Percentiles rank a stretch among this genome's conserved stretches.
Conservation (phyloP, 1,140 invertebrate species). For the Diachasmimorpha longicaudata region DNA sequence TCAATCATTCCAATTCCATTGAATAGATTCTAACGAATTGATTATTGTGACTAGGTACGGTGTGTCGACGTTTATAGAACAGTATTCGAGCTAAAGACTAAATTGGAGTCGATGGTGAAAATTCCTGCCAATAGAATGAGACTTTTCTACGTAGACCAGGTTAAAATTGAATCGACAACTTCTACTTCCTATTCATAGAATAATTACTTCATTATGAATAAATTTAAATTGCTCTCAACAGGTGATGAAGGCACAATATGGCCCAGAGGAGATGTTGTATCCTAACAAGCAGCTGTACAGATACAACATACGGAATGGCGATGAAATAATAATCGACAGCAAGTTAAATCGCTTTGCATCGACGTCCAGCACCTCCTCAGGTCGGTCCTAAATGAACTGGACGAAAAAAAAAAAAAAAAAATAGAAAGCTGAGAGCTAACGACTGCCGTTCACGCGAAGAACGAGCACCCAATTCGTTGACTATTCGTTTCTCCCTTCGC, state of each 20-base stretch:
- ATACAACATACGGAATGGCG: slow-evolving; percentile 88
- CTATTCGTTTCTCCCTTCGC: background rate
- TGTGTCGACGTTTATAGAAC: slow-evolving; percentile 79
- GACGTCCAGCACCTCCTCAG: slow-evolving; percentile 51
- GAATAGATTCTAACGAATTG: slow-evolving; percentile 4
- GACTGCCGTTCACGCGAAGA: slow-evolving; percentile 6
- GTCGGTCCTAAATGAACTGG: slow-evolving; percentile 53
- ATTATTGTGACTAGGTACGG: slow-evolving; percentile 59
- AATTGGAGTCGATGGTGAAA: slow-evolving; percentile 79
- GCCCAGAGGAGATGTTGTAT: slow-evolving; percentile 87
- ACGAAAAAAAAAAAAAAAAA: slow-evolving; percentile 14
- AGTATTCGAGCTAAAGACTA: slow-evolving; percentile 79
- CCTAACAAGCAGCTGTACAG: slow-evolving; percentile 88
- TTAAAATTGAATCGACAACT: slow-evolving; percentile 29
- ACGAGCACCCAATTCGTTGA: background rate
- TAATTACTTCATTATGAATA: background rate
- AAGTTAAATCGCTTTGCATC: slow-evolving; percentile 63
- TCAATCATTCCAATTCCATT: background rate
- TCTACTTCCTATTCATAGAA: background rate
- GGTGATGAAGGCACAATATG: slow-evolving; percentile 66
- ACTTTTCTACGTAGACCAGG: slow-evolving; percentile 85
- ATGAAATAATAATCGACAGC: slow-evolving; percentile 89
- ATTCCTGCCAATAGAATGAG: slow-evolving; percentile 83
- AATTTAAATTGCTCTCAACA: slow-evolving; percentile 35
- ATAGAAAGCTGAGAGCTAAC: background rate